These are phyloP conservation scores for Papilio helenus DNA, from an alignment of 1,140 invertebrate species.

Conservation along the genomic window DNA sequence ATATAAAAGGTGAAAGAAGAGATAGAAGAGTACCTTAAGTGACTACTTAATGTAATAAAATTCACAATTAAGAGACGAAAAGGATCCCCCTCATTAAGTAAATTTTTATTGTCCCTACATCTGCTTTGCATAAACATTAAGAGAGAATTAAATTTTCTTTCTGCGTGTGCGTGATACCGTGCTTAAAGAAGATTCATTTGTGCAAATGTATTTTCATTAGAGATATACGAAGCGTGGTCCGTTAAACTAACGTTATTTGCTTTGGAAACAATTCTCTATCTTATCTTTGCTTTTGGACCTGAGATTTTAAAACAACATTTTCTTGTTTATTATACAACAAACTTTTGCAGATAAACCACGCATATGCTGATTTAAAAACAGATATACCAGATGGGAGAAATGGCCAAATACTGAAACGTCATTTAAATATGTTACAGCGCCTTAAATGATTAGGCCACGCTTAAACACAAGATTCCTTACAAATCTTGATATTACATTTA, in stretches of 20 bases:
- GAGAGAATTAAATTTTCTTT: not conserved
- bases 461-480: no score
- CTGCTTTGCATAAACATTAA: constrained; percentile 19
- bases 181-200: not conserved
- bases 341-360: not conserved
- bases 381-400: no score
- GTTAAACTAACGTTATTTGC: not conserved
- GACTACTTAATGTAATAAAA: not conserved
- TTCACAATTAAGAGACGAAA: not conserved
- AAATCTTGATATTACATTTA: no score
- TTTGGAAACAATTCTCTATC: not conserved
- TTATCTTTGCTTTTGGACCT: not conserved
- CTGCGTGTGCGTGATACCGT: not conserved
- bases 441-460: no score
- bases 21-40: not conserved
- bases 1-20: not conserved
- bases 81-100: not conserved
- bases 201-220: not conserved
- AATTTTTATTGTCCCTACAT: not conserved
- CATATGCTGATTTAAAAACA: not conserved
- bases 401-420: no score
- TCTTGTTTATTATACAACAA: not conserved
- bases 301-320: not conserved
- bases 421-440: no score
- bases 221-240: not conserved